phyloP scores from a whole-genome alignment of 2,797 vertebrate species.

The Sibirionetta formosa region DNA sequence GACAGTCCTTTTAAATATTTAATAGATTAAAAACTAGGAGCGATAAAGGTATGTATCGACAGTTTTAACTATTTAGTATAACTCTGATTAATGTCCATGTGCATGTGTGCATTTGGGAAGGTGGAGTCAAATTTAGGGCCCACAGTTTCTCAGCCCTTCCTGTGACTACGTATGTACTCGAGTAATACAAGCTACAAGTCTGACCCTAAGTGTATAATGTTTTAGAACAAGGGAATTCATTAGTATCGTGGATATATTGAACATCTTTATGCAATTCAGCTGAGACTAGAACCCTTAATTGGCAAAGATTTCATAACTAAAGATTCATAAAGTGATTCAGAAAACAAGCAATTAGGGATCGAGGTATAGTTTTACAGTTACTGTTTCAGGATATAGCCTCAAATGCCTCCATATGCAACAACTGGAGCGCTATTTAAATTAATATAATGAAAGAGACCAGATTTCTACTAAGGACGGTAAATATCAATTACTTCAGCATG shows the following conservation, averaged over 20 bases:
- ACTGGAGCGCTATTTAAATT: background rate
- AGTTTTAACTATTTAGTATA: background rate
- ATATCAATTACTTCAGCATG: background rate
- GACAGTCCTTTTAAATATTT: background rate
- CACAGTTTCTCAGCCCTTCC: background rate
- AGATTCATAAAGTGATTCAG: background rate
- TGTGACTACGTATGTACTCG: background rate
- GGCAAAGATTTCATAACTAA: constrained; percentile 7
- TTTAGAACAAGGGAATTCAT: background rate
- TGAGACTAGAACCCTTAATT: background rate
- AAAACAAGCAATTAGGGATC: background rate
- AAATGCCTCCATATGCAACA: background rate
- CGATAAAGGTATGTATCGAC: background rate
- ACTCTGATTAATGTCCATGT: background rate
- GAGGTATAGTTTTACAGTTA: background rate
- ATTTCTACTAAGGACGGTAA: background rate
- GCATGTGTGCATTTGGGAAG: background rate
- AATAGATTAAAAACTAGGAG: background rate
- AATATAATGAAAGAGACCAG: background rate
- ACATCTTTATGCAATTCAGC: background rate
- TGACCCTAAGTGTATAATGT: background rate
- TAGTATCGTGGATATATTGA: background rate
- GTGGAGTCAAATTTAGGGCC: background rate
- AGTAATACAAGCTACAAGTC: background rate
- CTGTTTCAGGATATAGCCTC: constrained; percentile 5